These are phyloP conservation scores for Sitta carolinensis DNA, from an alignment of 2,797 vertebrate species.

Conservation along the genomic window DNA sequence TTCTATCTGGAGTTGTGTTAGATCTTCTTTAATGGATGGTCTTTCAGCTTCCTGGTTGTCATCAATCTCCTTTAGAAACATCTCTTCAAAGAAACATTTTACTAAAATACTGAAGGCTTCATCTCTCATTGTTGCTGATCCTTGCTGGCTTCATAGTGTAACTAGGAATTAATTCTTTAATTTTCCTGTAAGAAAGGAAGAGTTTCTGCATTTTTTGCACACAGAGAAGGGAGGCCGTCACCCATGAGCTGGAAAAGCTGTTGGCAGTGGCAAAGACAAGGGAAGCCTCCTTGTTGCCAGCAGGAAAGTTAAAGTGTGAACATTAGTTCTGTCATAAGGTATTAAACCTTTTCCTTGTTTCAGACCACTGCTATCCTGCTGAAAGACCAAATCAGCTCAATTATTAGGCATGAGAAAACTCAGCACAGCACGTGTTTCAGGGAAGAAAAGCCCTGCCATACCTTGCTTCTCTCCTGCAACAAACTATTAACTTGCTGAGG, in stretches of 20 bases:
- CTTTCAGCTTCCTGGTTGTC: neutral
- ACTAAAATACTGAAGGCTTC: neutral
- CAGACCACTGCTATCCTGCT: neutral
- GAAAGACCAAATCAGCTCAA: neutral
- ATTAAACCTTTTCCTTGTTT: constrained; percentile 15
- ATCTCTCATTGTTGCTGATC: neutral
- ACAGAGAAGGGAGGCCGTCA: neutral
- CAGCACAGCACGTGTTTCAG: neutral
- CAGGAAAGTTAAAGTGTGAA: neutral
- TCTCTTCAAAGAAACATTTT: constrained; percentile 21
- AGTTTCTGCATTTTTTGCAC: neutral
- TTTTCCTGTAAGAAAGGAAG: neutral
- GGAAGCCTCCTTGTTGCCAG: neutral
- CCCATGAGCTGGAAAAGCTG: neutral
- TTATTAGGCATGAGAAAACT: neutral
- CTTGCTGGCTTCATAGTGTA: neutral
- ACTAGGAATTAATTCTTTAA: neutral
- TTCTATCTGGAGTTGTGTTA: neutral
- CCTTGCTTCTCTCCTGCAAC: neutral
- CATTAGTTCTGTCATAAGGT: neutral
- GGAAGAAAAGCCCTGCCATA: neutral
- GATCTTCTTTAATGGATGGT: constrained; percentile 21
- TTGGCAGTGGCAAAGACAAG: neutral
- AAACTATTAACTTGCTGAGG: neutral
- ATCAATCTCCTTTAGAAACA: constrained; percentile 42